Base-by-base conservation (phyloP, 2,113 vertebrate genomes). In the Scartelaos histophorus region DNA sequence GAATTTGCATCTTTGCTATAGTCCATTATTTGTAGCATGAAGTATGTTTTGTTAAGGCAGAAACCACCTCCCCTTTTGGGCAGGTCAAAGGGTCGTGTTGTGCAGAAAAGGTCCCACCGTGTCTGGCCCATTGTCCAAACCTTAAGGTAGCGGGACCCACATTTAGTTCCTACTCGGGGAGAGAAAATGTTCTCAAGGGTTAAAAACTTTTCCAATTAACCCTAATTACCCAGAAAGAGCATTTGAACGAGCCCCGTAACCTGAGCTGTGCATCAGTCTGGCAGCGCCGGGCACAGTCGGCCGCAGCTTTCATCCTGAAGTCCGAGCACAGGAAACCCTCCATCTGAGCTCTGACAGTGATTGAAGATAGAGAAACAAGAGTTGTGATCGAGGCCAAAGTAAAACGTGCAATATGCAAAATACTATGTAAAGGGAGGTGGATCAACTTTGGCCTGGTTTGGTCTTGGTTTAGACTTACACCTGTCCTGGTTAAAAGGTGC, bases 141-240 rank as follows among this genome's bases (percentile, higher is more conserved):
- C 61, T 85, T 79, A 66, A 67, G 80, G 75, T 68, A 69, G 84
- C 75, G 61, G 74, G 66, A 78, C 69, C 70, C 77, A 79, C 81
- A 75, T 87, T 84, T 69, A 22, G 49, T 62, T 43, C 70, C 82
- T 76, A 22, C 64, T 81, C 76, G 76, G 54, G 75, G 75, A 81
- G 79, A 13, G 69, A 66, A 71, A 86, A 76, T 53, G 53, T 72
- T 82, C 84, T 80, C 71, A 57, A 51, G 81, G 87, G 88, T 92
- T 81, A 90, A 92, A 93, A 91, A 82, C 79, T 51, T 88, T 85
- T 85, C 87, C 87, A 91, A 92, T 94, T 92, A 93, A 93, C 91
- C 93, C 89, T 91, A 87, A 93, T 94, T 94, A 92, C 84, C 65
- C 81, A 70, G 84, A 91, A 70, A 80, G 79, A 78, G 83, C 83